Conservation (phyloP, 2,797 vertebrate species). For the Alfaro cultratus region DNA sequence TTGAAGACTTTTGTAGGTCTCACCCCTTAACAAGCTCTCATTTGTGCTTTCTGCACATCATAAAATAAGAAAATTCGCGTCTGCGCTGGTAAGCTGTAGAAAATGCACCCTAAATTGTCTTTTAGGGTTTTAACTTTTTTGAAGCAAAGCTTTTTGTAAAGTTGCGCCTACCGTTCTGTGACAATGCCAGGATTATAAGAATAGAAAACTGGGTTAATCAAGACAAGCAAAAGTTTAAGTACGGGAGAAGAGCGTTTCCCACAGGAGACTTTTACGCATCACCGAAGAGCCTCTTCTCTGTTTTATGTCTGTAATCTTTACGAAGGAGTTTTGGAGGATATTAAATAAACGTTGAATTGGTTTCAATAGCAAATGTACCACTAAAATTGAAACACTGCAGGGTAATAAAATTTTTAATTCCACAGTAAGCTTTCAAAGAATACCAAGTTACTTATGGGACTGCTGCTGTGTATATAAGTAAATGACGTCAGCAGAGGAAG, state of each 20-base stretch:
- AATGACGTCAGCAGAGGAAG: not conserved
- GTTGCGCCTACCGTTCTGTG: not conserved
- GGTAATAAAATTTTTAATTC: not conserved
- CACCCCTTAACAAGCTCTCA: slow-evolving; percentile 63
- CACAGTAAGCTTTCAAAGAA: not conserved
- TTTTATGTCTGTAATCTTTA: not conserved
- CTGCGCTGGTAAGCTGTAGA: not conserved
- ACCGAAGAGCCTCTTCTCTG: slow-evolving; percentile 5
- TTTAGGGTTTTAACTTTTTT: not conserved
- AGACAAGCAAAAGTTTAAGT: slow-evolving; percentile 24
- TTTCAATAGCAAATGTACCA: not conserved
- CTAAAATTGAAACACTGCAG: not conserved
- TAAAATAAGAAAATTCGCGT: slow-evolving; percentile 39
- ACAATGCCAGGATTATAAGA: slow-evolving; percentile 4
- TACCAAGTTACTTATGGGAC: not conserved
- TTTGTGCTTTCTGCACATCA: slow-evolving; percentile 46
- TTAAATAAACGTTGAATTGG: not conserved
- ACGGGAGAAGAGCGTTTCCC: not conserved
- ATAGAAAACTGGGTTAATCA: slow-evolving; percentile 19
- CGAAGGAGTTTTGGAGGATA: not conserved
- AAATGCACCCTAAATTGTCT: not conserved
- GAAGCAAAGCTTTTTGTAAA: slow-evolving; percentile 1
- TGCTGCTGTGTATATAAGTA: not conserved
- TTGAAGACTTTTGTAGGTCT: slow-evolving; percentile 64
- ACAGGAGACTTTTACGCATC: slow-evolving; percentile 38